phyloP scores from a whole-genome alignment of 2,888 invertebrate species.

The Ochropacha duplaris region DNA sequence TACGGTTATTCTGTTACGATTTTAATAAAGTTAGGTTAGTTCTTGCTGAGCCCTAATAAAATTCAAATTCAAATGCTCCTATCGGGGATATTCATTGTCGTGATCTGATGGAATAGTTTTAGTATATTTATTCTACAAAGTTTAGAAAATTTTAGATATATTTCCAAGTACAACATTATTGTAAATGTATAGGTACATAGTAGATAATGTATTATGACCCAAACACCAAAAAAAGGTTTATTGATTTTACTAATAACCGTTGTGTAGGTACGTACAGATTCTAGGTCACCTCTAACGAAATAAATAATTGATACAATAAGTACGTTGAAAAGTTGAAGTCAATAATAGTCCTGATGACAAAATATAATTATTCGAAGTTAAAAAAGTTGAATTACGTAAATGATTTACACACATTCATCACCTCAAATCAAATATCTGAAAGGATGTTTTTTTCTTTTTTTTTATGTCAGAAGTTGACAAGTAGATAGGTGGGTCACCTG shows the following conservation, averaged over 20 bases:
- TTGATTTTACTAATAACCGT: too few relatives aligned
- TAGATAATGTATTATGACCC: too few relatives aligned
- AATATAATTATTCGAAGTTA: neutral
- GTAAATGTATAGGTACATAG: neutral
- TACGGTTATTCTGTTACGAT: slow-evolving; percentile 7
- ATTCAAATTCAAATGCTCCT: slow-evolving; percentile 61
- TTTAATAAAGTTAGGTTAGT: slow-evolving; percentile 11
- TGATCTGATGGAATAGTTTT: too few relatives aligned
- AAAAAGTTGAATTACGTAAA: too few relatives aligned
- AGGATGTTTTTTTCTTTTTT: too few relatives aligned
- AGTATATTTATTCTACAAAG: too few relatives aligned
- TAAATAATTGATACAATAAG: neutral
- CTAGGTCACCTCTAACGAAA: neutral
- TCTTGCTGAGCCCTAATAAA: slow-evolving; percentile 45
- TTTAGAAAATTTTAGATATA: too few relatives aligned
- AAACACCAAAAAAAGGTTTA: too few relatives aligned
- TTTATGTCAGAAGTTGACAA: too few relatives aligned
- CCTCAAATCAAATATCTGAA: too few relatives aligned
- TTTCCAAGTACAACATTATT: neutral
- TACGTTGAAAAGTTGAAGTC: neutral
- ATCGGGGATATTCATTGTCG: slow-evolving; percentile 57
- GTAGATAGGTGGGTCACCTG: too few relatives aligned
- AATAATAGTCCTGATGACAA: neutral
- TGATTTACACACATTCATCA: too few relatives aligned
- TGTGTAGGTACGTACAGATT: neutral